Conservation (phyloP, 2,888 invertebrate genomes). For the Apodemia mormo region DNA sequence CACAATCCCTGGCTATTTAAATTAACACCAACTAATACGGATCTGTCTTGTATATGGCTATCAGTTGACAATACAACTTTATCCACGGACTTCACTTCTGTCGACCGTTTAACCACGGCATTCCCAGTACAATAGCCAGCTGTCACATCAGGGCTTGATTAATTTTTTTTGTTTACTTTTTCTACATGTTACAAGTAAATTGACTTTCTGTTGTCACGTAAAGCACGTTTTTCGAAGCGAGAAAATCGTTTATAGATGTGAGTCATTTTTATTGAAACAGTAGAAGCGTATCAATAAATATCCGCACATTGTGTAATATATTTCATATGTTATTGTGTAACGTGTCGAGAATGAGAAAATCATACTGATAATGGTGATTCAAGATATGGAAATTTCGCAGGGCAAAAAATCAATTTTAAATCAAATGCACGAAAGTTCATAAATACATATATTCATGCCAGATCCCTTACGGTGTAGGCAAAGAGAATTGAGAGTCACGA, state of each 20-base stretch:
- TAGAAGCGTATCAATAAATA: neutral
- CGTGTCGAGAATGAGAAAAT: too few species aligned
- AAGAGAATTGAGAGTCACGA: too few species aligned
- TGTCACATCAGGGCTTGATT: conserved; percentile 77
- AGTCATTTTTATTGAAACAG: conserved; percentile 8
- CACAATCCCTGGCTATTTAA: conserved; percentile 49
- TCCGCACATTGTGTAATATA: conserved; percentile 8
- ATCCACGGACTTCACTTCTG: conserved; percentile 66
- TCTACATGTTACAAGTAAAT: conserved; percentile 57
- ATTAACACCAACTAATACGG: conserved; percentile 42
- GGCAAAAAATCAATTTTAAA: too few species aligned
- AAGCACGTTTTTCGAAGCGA: conserved; percentile 7
- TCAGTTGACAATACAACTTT: conserved; percentile 67
- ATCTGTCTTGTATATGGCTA: conserved; percentile 49
- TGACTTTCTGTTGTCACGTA: conserved; percentile 48
- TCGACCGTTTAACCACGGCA: conserved; percentile 66
- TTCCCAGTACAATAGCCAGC: conserved; percentile 63
- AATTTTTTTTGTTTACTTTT: conserved; percentile 69
- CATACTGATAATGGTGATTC: too few species aligned
- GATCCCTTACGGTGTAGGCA: too few species aligned
- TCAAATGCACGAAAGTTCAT: too few species aligned
- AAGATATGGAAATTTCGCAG: too few species aligned
- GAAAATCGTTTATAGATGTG: conserved; percentile 8
- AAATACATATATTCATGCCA: too few species aligned
- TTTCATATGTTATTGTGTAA: neutral